phyloP scores from a whole-genome alignment of 2,113 vertebrate genomes.

The Erythrolamprus reginae region DNA sequence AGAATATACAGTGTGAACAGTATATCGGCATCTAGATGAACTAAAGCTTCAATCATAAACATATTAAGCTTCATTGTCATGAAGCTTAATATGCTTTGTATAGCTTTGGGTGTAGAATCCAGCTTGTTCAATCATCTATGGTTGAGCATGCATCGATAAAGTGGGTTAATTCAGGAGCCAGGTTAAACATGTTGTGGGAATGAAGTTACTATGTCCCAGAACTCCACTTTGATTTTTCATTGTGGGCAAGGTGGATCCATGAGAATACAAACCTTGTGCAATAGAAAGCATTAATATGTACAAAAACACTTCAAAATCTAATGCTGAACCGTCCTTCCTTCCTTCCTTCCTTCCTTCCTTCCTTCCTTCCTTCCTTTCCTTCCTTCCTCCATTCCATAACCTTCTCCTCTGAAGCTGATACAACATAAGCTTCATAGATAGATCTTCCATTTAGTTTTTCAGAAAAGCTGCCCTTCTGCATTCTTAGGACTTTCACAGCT shows the following conservation, averaged over 20 bases:
- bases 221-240: neutral
- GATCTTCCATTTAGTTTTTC: neutral
- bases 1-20: neutral
- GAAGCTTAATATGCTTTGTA: neutral
- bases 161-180: neutral
- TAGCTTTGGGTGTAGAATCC: neutral
- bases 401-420: neutral
- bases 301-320: neutral
- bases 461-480: neutral
- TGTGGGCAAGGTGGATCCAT: neutral
- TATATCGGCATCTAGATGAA: neutral
- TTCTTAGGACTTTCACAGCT: slow-evolving; percentile 3
- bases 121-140: neutral
- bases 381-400: neutral
- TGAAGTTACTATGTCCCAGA: neutral
- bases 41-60: neutral
- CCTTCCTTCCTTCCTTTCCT: neutral
- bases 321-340: neutral
- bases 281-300: neutral
- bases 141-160: neutral
- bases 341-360: neutral
- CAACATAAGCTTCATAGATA: neutral
- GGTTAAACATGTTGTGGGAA: neutral
- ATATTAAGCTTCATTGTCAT: neutral
- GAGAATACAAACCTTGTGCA: neutral